Base-by-base conservation (phyloP, 2,888 invertebrate species). In the Dolichomitus sp. region DNA sequence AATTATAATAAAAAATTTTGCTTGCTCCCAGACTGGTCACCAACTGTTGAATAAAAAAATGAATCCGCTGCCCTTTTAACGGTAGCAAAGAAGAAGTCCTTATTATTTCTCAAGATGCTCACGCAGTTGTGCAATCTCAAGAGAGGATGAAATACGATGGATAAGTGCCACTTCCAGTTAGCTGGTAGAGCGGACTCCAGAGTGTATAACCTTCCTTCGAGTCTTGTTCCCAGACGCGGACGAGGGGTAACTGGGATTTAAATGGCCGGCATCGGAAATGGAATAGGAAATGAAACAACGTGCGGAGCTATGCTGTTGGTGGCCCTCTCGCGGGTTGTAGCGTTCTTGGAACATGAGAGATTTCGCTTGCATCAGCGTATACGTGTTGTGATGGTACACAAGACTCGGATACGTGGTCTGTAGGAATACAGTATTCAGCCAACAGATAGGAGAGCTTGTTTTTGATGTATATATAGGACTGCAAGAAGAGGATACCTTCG, bases 271-370 rank as follows among this genome's bases (percentile, higher is more conserved):
- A 90, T 90, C 90, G 92, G 92, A 92, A 92, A 92, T 92, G 90
- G 90, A 91, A 91, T 91, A 91, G 92, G 92, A 91, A 92, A 92
- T 92, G 91, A 91, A 90, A 91, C 91, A 91, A 91, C 90, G 88
- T 87, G 86, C 86, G 69, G 65, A 72, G 52, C 33, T 52, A 23
- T 11, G 66, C 72, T 50, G 63, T 19, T 48, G 37, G 30, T 45
- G 23, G 12, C 33, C 45, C 11, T 76, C 83, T 76, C 69, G 61
- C 45, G 37, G 78, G 61, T 52, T 83, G 80, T 80, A 80, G 52
- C 73, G 42, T 52, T 69, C 73, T 48, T 50, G 63, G 69, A 68
- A 59, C 73, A 77, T 59, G 54, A 54, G 72, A 52, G 70, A 83
- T 61, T 68, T 68, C 27, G 30, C 45, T 66, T 50, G 66, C 72